These are phyloP conservation scores for Noctuana brunneofusca DNA, from an alignment of 2,888 invertebrate species.

Conservation along the genomic window DNA sequence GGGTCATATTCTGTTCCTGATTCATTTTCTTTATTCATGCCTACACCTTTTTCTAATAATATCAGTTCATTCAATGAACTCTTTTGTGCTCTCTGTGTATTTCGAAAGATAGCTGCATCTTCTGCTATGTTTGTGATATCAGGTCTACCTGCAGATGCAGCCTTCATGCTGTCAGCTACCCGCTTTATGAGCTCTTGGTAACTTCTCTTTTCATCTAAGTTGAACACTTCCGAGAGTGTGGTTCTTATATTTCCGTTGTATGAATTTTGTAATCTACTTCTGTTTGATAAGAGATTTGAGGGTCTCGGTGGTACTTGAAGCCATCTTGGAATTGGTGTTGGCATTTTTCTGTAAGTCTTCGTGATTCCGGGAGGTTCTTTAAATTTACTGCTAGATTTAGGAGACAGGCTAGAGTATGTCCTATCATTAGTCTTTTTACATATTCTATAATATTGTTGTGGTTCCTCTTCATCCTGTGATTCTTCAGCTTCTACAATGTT, in stretches of 20 bases:
- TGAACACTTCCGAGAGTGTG: constrained; percentile 76
- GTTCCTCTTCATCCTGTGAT: constrained; percentile 48
- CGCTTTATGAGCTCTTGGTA: constrained; percentile 80
- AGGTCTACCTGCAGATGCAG: constrained; percentile 50
- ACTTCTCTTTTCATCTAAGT: constrained; percentile 81
- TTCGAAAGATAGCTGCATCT: constrained; percentile 63
- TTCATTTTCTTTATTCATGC: constrained; percentile 57
- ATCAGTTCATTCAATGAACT: constrained; percentile 65
- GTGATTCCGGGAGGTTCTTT: constrained; percentile 66
- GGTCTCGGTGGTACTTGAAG: constrained; percentile 54
- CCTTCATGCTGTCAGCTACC: constrained; percentile 58
- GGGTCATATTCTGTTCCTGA: constrained; percentile 67
- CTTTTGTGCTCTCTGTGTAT: constrained; percentile 62
- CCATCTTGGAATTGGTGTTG: constrained; percentile 64
- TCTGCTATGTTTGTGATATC: constrained; percentile 64
- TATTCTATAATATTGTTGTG: constrained; percentile 58
- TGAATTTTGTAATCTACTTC: constrained; percentile 56
- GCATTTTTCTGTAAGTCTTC: constrained; percentile 63
- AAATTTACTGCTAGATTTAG: constrained; percentile 61
- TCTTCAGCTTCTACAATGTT: constrained; percentile 47
- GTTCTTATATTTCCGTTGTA: constrained; percentile 66
- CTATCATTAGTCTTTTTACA: constrained; percentile 56
- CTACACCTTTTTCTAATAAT: constrained; percentile 57
- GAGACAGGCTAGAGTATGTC: constrained; percentile 48
- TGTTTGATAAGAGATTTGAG: constrained; percentile 53